Conservation (phyloP, 2,888 invertebrate species). For the Monopis laevigella region DNA sequence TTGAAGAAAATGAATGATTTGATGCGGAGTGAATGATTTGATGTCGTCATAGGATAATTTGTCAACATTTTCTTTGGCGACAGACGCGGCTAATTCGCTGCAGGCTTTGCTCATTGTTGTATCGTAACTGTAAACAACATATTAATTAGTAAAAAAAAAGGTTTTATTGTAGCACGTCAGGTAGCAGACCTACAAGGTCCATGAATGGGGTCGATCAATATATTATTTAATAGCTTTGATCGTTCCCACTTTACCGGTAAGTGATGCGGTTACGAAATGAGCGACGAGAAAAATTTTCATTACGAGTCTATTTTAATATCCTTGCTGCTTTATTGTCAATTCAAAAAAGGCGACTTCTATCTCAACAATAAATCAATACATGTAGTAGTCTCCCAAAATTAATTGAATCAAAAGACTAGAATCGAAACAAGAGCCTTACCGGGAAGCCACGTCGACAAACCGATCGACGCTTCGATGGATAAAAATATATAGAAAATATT, state of each 20-base stretch:
- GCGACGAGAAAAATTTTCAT: too few relatives aligned
- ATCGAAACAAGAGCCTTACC: too few relatives aligned
- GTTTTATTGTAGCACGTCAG: background rate
- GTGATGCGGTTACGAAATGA: background rate
- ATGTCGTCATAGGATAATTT: conserved; percentile 63
- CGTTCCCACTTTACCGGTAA: background rate
- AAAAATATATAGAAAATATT: too few relatives aligned
- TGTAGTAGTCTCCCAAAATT: too few relatives aligned
- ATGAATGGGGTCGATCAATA: background rate
- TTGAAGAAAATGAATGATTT: conserved; percentile 75
- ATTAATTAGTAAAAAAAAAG: conserved; percentile 6
- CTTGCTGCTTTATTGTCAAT: too few relatives aligned
- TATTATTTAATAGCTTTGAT: background rate
- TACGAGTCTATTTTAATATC: too few relatives aligned
- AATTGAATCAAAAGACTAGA: too few relatives aligned
- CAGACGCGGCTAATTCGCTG: conserved; percentile 61
- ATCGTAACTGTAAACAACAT: conserved; percentile 68
- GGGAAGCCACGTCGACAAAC: too few relatives aligned
- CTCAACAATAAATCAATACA: too few relatives aligned
- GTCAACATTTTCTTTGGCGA: conserved; percentile 57
- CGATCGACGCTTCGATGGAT: too few relatives aligned
- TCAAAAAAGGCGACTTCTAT: too few relatives aligned
- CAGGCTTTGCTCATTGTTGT: conserved; percentile 71
- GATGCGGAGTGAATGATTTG: conserved; percentile 66
- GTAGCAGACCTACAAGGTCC: background rate